These are phyloP conservation scores for Cyclargus thomasi DNA, from an alignment of 1,140 invertebrate genomes.

Conservation along the genomic window DNA sequence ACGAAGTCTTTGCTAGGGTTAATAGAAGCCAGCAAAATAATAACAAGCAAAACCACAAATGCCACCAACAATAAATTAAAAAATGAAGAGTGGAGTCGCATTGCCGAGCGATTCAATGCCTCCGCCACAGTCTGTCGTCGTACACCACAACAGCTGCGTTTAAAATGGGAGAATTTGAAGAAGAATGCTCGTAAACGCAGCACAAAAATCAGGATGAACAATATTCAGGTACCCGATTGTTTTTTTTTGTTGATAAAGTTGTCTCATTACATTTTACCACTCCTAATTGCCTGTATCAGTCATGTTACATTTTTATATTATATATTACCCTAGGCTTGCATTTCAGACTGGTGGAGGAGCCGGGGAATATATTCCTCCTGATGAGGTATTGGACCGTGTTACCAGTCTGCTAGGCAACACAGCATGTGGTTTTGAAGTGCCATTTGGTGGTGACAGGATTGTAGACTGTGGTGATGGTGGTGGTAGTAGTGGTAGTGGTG, in stretches of 20 bases:
- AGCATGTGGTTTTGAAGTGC: background rate
- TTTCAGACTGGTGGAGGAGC: background rate
- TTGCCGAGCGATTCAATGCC: too few species aligned
- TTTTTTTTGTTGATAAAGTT: too few species aligned
- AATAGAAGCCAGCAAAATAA: too few species aligned
- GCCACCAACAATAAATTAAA: too few species aligned
- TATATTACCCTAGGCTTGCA: background rate
- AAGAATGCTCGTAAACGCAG: slow-evolving; percentile 13
- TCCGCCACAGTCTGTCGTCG: background rate
- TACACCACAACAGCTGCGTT: background rate
- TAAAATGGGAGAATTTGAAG: slow-evolving; percentile 21
- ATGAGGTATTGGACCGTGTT: background rate
- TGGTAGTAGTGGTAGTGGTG: background rate
- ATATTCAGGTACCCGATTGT: slow-evolving; percentile 7
- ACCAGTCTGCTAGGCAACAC: background rate
- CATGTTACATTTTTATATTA: background rate
- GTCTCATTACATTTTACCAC: too few species aligned
- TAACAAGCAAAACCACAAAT: too few species aligned
- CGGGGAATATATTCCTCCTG: background rate
- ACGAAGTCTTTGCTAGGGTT: too few species aligned
- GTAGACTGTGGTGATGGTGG: background rate
- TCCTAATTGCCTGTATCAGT: too few species aligned
- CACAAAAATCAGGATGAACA: background rate
- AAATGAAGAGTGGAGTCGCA: too few species aligned
- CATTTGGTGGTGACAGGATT: background rate